Conservation (phyloP, 2,888 invertebrate species). For the Cataglyphis albicans region DNA sequence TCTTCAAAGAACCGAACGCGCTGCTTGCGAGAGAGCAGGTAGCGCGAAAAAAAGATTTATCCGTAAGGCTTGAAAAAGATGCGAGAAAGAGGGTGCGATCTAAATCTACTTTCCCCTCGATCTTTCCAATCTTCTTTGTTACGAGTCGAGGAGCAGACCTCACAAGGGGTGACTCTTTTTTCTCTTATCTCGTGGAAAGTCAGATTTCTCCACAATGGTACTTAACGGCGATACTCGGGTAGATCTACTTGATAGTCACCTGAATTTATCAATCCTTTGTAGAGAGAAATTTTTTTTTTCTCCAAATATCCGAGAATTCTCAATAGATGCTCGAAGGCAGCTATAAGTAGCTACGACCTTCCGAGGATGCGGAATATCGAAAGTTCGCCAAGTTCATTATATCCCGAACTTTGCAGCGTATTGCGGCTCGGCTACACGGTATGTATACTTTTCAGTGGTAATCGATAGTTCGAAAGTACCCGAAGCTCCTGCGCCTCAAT, state of each 20-base stretch:
- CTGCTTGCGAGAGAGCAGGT: slow-evolving; percentile 16
- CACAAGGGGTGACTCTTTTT: not conserved
- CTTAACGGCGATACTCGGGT: not conserved
- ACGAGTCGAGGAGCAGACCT: not conserved
- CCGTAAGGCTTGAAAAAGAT: slow-evolving; percentile 10
- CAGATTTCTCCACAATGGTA: not conserved
- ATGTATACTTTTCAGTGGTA: slow-evolving; percentile 57
- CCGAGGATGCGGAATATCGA: slow-evolving; percentile 46
- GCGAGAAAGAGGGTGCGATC: slow-evolving; percentile 17
- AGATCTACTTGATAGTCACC: not conserved
- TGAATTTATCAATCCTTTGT: not conserved
- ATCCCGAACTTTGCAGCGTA: slow-evolving; percentile 52
- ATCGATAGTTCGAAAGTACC: slow-evolving; percentile 60
- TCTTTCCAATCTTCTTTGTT: not conserved
- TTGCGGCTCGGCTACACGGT: slow-evolving; percentile 42
- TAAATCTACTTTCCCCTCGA: slow-evolving; percentile 20
- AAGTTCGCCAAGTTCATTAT: slow-evolving; percentile 55
- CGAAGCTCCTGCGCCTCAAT: slow-evolving; percentile 38
- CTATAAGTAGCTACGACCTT: slow-evolving; percentile 49
- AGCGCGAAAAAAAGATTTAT: slow-evolving; percentile 17
- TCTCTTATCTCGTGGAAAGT: not conserved
- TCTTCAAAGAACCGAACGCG: not conserved
- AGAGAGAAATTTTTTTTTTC: not conserved
- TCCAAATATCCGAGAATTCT: slow-evolving; percentile 11
- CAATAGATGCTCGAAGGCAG: not conserved